phyloP scores from a whole-genome alignment of 2,888 invertebrate species.

The Cyrtodaria siliqua region DNA sequence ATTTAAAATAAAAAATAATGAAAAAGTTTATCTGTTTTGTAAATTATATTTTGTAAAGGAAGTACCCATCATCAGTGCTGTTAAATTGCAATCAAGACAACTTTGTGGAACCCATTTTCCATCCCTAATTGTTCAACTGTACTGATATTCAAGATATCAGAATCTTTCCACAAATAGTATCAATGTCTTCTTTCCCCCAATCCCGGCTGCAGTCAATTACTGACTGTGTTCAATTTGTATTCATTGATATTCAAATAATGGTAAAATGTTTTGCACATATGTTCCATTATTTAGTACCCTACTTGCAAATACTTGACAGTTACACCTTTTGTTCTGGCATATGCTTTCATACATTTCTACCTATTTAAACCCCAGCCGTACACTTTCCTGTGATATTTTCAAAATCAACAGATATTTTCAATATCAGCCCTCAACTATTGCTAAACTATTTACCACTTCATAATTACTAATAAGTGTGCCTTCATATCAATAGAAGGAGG shows the following conservation, averaged over 20 bases:
- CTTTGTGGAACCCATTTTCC: too few species aligned
- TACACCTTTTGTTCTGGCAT: constrained; percentile 9
- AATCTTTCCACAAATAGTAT: too few species aligned
- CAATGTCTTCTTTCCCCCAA: too few species aligned
- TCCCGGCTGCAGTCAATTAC: too few species aligned
- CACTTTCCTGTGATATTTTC: constrained; percentile 27
- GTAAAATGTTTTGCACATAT: neutral
- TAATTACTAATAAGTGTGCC: constrained; percentile 61
- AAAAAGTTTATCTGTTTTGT: too few species aligned
- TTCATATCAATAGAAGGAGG: constrained; percentile 52
- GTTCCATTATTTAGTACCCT: neutral
- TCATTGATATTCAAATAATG: neutral
- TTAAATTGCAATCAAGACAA: too few species aligned
- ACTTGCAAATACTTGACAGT: neutral
- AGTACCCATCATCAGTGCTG: too few species aligned
- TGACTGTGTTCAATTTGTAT: neutral
- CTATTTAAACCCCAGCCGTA: constrained; percentile 25
- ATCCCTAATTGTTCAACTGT: too few species aligned
- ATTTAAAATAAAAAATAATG: too few species aligned
- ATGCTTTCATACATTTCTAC: constrained; percentile 12
- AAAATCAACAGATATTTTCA: constrained; percentile 3
- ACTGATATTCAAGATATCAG: too few species aligned
- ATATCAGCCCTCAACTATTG: constrained; percentile 53
- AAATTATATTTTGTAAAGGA: too few species aligned
- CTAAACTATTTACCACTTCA: constrained; percentile 52